These are phyloP conservation scores for Diadromus collaris DNA, from an alignment of 2,888 invertebrate species.

Conservation along the genomic window DNA sequence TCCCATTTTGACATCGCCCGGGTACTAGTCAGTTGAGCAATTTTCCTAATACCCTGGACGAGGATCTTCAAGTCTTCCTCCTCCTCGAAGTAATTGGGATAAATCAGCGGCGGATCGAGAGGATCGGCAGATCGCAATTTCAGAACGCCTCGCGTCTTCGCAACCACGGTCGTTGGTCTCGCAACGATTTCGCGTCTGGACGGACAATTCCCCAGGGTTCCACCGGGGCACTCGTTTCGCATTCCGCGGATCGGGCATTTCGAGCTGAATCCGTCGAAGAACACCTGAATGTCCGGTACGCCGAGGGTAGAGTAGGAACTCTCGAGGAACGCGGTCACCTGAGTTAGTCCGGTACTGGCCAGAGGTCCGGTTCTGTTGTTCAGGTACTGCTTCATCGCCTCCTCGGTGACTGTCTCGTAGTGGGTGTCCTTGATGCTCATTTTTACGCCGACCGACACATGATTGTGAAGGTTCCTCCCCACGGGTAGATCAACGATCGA, in stretches of 20 bases:
- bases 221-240: slow-evolving; percentile 71
- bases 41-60: slow-evolving; percentile 83
- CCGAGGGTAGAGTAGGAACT: slow-evolving; percentile 74
- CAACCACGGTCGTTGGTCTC: slow-evolving; percentile 73
- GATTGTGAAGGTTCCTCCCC: slow-evolving; percentile 77
- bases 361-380: slow-evolving; percentile 77
- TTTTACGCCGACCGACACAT: slow-evolving; percentile 75
- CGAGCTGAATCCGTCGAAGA: slow-evolving; percentile 79
- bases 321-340: slow-evolving; percentile 75
- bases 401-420: slow-evolving; percentile 72
- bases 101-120: slow-evolving; percentile 84
- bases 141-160: slow-evolving; percentile 82
- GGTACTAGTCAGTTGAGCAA: slow-evolving; percentile 82
- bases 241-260: slow-evolving; percentile 73
- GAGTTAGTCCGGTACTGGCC: slow-evolving; percentile 79
- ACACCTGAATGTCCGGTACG: slow-evolving; percentile 79
- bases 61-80: slow-evolving; percentile 83
- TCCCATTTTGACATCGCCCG: slow-evolving; percentile 84
- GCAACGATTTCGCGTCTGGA: slow-evolving; percentile 76
- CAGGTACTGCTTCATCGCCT: slow-evolving; percentile 76
- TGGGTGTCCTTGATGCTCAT: slow-evolving; percentile 73
- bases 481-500: slow-evolving; percentile 75
- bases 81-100: slow-evolving; percentile 87
- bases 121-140: slow-evolving; percentile 85
- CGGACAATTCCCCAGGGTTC: slow-evolving; percentile 68